Base-by-base conservation (phyloP, 2,797 vertebrate genomes). In the Odontamblyopus rebecca region DNA sequence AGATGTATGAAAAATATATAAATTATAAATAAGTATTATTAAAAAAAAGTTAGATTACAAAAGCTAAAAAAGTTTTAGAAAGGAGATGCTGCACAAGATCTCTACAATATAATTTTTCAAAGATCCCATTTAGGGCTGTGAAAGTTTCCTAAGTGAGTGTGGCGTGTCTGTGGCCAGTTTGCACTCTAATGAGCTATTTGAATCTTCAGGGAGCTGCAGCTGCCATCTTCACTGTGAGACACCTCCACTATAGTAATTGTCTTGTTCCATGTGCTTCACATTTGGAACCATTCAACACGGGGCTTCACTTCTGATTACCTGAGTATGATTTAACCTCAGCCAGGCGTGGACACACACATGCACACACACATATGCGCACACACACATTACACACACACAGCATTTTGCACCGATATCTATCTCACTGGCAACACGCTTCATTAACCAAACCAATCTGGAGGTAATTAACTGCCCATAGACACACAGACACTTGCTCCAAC, bases 401-500 rank as follows among this genome's bases (percentile, higher is more conserved):
- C 79, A 77, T 77, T 83, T 73, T 69, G 61, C 78, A 71, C 82
- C 19, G 74, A 80, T 70, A 90, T 86, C 87, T 66, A 88, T 89
- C 86, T 85, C 65, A 27, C 80, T 79, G 73, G 86, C 71, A 69
- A 68, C 79, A 86, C 73, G 91, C 89, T 93, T 93, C 92, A 94
- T 94, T 94, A 93, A 89, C 85, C 92, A 92, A 92, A 93, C 89
- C 92, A 92, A 93, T 93, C 89, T 89, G 79, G 82, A 88, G 89
- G 85, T 93, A 93, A 94, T 93, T 94, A 94, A 88, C 88, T 89
- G 86, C 83, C 86, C 87, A 76, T 78, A 79, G 64, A 48, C 79
- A 86, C 76, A 83, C 54, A 85, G 71, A 84, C 74, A 62, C 68
- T 61, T 61, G 72, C 71, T 72, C 75, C 13, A 23, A 68, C 84